phyloP scores from a whole-genome alignment of 2,888 invertebrate genomes.

The Rotaria socialis region DNA sequence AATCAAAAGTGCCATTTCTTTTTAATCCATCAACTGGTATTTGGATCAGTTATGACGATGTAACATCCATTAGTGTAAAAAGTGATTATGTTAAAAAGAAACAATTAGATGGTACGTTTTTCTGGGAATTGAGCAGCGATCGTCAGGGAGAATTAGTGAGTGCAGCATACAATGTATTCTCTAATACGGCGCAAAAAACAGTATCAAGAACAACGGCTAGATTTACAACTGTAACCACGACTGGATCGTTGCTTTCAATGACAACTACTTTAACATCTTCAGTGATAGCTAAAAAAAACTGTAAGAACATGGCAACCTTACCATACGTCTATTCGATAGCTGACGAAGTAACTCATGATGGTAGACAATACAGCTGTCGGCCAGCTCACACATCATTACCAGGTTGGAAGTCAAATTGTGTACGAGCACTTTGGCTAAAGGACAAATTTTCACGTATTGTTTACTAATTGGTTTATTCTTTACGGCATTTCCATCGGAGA shows the following conservation, averaged over 20 bases:
- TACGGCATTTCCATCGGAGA: too few relatives aligned
- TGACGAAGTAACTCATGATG: not conserved
- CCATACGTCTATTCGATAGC: not conserved
- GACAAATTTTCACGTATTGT: too few relatives aligned
- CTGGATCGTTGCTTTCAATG: too few relatives aligned
- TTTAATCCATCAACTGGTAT: not conserved
- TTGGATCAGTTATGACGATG: constrained; percentile 3
- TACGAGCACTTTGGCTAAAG: not conserved
- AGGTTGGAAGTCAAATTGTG: not conserved
- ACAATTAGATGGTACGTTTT: not conserved
- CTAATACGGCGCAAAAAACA: not conserved
- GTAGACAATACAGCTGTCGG: not conserved
- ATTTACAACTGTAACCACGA: not conserved
- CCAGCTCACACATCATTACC: not conserved
- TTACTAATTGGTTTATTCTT: too few relatives aligned
- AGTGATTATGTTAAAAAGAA: not conserved
- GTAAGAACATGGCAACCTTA: not conserved
- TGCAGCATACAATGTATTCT: not conserved
- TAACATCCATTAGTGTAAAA: not conserved
- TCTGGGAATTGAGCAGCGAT: constrained; percentile 18
- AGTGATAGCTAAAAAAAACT: too few relatives aligned
- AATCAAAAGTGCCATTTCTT: constrained; percentile 15
- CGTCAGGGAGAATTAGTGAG: not conserved
- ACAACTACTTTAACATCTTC: too few relatives aligned
- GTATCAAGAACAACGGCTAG: not conserved